Conservation (phyloP, 2,888 invertebrate species). For the Lasioglossum figueresi region DNA sequence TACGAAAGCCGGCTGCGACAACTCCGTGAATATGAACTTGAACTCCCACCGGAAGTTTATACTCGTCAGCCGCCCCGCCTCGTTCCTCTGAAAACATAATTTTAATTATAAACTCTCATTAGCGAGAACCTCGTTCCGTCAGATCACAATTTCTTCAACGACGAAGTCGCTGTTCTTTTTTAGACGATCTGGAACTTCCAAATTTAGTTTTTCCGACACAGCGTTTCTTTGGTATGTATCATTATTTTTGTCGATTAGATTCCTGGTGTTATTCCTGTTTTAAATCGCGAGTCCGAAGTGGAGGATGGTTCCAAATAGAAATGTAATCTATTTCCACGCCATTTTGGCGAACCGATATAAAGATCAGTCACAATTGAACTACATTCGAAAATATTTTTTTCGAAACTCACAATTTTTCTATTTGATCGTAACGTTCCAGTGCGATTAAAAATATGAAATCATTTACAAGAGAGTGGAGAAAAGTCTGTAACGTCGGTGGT, state of each 20-base stretch:
- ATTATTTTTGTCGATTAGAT: not conserved
- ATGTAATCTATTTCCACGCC: not conserved
- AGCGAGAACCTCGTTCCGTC: not conserved
- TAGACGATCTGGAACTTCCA: not conserved
- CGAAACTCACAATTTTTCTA: too few relatives aligned
- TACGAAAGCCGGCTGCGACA: constrained; percentile 49
- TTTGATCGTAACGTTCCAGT: too few relatives aligned
- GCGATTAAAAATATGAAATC: too few relatives aligned
- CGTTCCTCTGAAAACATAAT: not conserved
- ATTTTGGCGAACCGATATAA: not conserved
- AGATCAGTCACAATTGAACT: not conserved
- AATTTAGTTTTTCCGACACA: not conserved
- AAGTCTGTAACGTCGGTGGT: not conserved
- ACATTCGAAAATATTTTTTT: too few relatives aligned
- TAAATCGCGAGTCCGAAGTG: not conserved
- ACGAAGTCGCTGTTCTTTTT: not conserved
- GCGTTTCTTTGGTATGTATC: not conserved
- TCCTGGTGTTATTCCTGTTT: not conserved
- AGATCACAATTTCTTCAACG: not conserved
- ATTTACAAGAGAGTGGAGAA: not conserved
- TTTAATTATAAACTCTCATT: not conserved
- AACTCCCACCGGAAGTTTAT: not conserved
- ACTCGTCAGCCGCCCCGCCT: not conserved
- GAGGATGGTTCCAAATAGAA: not conserved
- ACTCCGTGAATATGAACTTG: constrained; percentile 53